These are phyloP conservation scores for Gymnoscelis rufifasciata DNA, from an alignment of 2,888 invertebrate species.

Conservation along the genomic window DNA sequence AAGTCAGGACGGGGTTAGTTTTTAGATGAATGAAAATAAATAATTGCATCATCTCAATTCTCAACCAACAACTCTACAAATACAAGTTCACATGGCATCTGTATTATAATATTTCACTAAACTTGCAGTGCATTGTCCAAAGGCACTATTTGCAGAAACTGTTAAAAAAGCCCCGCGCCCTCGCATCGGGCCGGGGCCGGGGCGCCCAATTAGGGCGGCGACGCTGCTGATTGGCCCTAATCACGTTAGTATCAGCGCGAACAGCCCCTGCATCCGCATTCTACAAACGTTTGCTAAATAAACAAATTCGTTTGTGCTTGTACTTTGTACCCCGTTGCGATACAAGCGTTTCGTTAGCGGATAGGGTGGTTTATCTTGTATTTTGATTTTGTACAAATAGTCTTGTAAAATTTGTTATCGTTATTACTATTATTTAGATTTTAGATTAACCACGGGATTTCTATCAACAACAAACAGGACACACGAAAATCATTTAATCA, in stretches of 20 bases:
- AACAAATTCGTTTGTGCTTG: conserved; percentile 35
- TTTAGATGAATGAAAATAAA: too few species aligned
- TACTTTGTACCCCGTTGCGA: conserved; percentile 28
- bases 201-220: conserved; percentile 74
- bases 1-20: too few species aligned
- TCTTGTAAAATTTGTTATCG: too few species aligned
- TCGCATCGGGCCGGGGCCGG: conserved; percentile 61
- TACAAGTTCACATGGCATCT: too few species aligned
- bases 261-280: conserved; percentile 56
- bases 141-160: conserved; percentile 61
- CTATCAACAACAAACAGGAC: too few species aligned
- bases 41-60: too few species aligned
- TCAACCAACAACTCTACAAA: too few species aligned
- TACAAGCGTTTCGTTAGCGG: conserved; percentile 20
- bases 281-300: conserved; percentile 34
- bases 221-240: conserved; percentile 76
- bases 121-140: conserved; percentile 22
- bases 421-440: too few species aligned
- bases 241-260: conserved; percentile 74
- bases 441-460: too few species aligned
- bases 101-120: too few species aligned
- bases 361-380: not conserved
- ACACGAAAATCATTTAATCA: too few species aligned
- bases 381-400: not conserved
- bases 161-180: conserved; percentile 76